These are phyloP conservation scores for Drosophila neoperkinsi DNA, from an alignment of 2,888 invertebrate species.

Conservation along the genomic window DNA sequence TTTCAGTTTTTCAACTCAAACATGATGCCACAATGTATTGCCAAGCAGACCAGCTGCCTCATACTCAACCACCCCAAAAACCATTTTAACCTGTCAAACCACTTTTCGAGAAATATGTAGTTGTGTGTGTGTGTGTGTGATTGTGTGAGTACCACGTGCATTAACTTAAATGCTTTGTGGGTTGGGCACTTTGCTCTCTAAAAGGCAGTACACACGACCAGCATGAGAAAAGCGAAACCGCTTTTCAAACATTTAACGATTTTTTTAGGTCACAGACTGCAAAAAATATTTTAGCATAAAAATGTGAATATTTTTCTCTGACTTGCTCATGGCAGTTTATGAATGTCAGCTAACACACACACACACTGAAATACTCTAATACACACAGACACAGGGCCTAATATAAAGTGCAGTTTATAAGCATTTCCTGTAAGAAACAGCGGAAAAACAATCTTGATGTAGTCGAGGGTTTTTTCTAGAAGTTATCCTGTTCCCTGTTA, in stretches of 20 bases:
- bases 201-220: constrained; percentile 45
- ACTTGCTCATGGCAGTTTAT: constrained; percentile 55
- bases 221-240: constrained; percentile 52
- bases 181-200: constrained; percentile 76
- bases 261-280: constrained; percentile 73
- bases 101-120: constrained; percentile 43
- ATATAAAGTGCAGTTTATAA: constrained; percentile 69
- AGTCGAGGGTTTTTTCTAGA: constrained; percentile 3
- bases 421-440: constrained; percentile 50
- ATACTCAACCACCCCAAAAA: constrained; percentile 14
- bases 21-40: constrained; percentile 27
- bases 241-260: constrained; percentile 80
- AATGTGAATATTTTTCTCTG: constrained; percentile 66
- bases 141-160: constrained; percentile 68
- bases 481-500: constrained; percentile 3
- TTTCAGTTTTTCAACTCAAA: constrained; percentile 40
- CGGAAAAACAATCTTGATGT: constrained; percentile 19
- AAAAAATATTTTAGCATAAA: constrained; percentile 68
- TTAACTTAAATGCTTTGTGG: constrained; percentile 79
- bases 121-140: constrained; percentile 25
- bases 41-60: neutral
- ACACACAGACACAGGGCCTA: constrained; percentile 24
- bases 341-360: constrained; percentile 58
- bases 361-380: constrained; percentile 4
- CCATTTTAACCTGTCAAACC: constrained; percentile 54